Conservation (phyloP, 2,888 invertebrate species). For the Apoda limacodes region DNA sequence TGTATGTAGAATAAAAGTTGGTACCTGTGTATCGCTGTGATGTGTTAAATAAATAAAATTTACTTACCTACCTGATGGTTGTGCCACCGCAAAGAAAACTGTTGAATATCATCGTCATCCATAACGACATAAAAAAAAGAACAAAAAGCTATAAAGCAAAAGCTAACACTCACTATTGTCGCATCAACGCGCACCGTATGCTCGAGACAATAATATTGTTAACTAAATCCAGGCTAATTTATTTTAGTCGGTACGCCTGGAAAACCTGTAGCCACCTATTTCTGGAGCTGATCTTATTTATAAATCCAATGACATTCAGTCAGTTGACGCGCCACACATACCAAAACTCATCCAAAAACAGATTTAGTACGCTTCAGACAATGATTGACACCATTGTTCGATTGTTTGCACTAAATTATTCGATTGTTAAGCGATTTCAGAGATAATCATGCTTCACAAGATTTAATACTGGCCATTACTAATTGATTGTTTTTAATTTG, state of each 20-base stretch:
- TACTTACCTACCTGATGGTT: slow-evolving; percentile 79
- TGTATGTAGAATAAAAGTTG: too few relatives aligned
- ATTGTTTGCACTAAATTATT: slow-evolving; percentile 43
- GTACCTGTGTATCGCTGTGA: slow-evolving; percentile 25
- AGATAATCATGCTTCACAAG: too few relatives aligned
- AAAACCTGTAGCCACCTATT: slow-evolving; percentile 71
- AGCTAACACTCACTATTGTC: slow-evolving; percentile 34
- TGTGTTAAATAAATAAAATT: slow-evolving; percentile 40
- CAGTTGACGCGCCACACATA: slow-evolving; percentile 65
- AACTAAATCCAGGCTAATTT: slow-evolving; percentile 68
- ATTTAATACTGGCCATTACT: too few relatives aligned
- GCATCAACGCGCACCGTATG: slow-evolving; percentile 34
- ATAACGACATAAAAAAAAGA: slow-evolving; percentile 39
- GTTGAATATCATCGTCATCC: slow-evolving; percentile 75
- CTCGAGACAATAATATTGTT: slow-evolving; percentile 66
- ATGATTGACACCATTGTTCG: slow-evolving; percentile 62
- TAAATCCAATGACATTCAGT: slow-evolving; percentile 69
- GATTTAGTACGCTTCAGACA: slow-evolving; percentile 56
- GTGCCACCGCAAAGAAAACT: slow-evolving; percentile 89
- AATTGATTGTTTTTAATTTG: too few relatives aligned
- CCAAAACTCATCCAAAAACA: slow-evolving; percentile 69
- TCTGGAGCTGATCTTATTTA: slow-evolving; percentile 71
- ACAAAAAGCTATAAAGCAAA: slow-evolving; percentile 35
- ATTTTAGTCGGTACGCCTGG: slow-evolving; percentile 70
- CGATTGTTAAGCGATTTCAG: slow-evolving; percentile 24